Evolutionary conservation across 2,888 invertebrate genomes (phyloP), one percentile per base, ranked within the genome.

Genomic region (Ormia ochracea): DNA sequence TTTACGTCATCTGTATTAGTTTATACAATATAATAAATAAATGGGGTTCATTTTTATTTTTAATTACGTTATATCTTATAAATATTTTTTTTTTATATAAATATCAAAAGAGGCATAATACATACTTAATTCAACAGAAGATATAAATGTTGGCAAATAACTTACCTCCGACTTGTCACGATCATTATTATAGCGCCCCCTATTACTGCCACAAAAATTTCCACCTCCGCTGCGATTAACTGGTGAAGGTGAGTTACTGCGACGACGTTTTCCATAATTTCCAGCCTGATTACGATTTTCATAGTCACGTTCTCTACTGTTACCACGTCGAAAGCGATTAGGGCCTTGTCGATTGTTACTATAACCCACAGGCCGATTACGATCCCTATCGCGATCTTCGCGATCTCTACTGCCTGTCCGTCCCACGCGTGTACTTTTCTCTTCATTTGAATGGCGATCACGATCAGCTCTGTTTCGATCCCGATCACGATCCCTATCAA

Each of bases 161-260:
- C 87, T 84, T 83, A 89, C 90, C 83, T 86, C 82, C 63, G 81
- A 82, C 70, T 88, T 84, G 68, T 89, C 89, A 38, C 85, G 83
- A 54, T 87, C 85, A n/a, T 86, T 84, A 23, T 81, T 84, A 50
- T 87, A 86, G 3, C 84, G 82, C 14, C 84, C 81, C 83, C 86
- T 68, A 41, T 72, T n/a, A n/a, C n/a, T 78, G 65, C 78, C 56
- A 14, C 83, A 61, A 33, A 73, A 72, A 65, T 58, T 70, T 17
- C 81, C 79, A 7, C 78, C 45, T 0, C 59, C 78, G 7, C 72
- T 45, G 0, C 83, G 77, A 45, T 69, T 81, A 23, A 41, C 68
- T 4, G 80, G 76, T 0, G 69, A 78, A 3, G 89, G 87, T 0
- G 88, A 87, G n/a, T 87, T 84, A 65, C 90, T 90, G 45, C 89